Conservation (phyloP, 2,797 vertebrate species). For the Hypotaenidia philippensis region DNA sequence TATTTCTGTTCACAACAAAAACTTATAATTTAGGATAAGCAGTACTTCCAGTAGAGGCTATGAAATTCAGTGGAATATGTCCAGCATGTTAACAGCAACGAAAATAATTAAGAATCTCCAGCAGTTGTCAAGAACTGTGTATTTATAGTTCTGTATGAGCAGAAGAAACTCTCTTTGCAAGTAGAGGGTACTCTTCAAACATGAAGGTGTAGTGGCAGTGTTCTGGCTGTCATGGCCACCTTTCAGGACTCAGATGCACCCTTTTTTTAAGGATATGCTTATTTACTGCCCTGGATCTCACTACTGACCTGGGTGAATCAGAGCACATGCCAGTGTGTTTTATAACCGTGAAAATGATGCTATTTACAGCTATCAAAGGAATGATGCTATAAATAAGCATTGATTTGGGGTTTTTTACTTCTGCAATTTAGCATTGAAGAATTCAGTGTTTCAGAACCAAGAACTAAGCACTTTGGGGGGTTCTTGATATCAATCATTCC, state of each 20-base stretch:
- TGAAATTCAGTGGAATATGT: neutral
- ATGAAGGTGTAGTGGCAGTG: neutral
- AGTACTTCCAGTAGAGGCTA: neutral
- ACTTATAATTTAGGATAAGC: slow-evolving; percentile 17
- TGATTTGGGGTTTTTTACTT: neutral
- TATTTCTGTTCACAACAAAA: slow-evolving; percentile 12
- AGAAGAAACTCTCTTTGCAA: neutral
- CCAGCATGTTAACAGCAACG: neutral
- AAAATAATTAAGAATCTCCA: neutral
- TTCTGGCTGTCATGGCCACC: neutral
- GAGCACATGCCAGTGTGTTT: neutral
- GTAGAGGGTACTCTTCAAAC: neutral
- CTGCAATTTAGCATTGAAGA: neutral
- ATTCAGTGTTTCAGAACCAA: neutral
- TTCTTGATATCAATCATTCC: slow-evolving; percentile 5
- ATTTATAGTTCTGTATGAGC: neutral
- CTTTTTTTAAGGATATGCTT: neutral
- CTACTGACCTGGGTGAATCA: slow-evolving; percentile 1
- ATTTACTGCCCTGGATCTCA: neutral
- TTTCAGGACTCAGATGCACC: neutral
- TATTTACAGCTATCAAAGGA: slow-evolving; percentile 17
- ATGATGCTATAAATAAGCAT: slow-evolving; percentile 9
- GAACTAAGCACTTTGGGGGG: neutral
- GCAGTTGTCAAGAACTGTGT: neutral
- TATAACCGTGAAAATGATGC: neutral